Evolutionary conservation across 2,888 invertebrate genomes (phyloP).

Genomic region (Lydus trimaculatus): DNA sequence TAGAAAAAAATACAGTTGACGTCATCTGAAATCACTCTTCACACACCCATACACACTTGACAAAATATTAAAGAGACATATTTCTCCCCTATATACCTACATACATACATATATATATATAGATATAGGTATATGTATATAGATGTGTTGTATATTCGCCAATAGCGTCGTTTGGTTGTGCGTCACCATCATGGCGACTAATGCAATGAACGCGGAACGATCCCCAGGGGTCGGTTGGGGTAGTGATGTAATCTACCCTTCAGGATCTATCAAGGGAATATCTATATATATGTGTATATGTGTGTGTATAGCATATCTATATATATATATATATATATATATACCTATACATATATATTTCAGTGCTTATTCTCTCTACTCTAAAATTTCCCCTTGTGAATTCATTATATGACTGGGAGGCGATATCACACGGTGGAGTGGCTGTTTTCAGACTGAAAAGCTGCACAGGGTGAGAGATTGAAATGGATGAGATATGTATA

Average conservation of each 20-base stretch:
- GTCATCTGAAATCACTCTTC: not conserved
- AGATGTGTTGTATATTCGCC: conserved; percentile 12
- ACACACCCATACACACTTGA: not conserved
- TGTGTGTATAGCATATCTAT: not conserved
- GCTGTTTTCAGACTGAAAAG: conserved; percentile 15
- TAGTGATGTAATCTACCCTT: conserved; percentile 36
- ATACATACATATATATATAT: not conserved
- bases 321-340: not conserved
- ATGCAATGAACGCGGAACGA: conserved; percentile 44
- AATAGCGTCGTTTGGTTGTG: conserved; percentile 38
- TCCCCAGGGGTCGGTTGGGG: conserved; percentile 23
- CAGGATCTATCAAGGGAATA: conserved; percentile 26
- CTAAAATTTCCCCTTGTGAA: conserved; percentile 23
- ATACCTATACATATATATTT: conserved; percentile 9
- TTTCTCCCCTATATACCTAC: not conserved
- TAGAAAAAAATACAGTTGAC: not conserved
- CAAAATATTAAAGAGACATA: conserved; percentile 6
- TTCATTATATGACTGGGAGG: conserved; percentile 32
- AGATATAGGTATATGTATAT: not conserved
- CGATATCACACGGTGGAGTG: conserved; percentile 33
- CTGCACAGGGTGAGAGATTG: conserved; percentile 16
- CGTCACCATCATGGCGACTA: conserved; percentile 51
- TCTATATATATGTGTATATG: not conserved
- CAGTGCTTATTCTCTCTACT: not conserved
- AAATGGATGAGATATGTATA: not conserved